Evolutionary conservation across 2,113 vertebrate species (phyloP), one percentile per base, ranked within the genome.

Genomic region (Tetrax tetrax): DNA sequence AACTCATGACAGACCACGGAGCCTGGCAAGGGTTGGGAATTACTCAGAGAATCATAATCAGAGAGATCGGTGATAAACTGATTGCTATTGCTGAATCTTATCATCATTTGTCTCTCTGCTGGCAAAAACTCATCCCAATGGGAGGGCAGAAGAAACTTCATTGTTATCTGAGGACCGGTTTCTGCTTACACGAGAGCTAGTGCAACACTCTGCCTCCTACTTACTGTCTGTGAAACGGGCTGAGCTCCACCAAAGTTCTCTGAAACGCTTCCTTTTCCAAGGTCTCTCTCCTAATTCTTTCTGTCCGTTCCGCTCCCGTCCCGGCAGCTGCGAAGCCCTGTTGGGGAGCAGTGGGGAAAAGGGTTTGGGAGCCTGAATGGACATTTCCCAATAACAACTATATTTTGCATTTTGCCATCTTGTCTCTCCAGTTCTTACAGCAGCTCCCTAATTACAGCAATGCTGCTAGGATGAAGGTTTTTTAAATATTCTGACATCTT

Each of bases 401-500:
- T 16, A 76, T 43, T 19, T 53, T 51, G 70, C 72, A 9, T 29
- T 31, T 23, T 63, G 12, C 10, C 5, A 3, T 24, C 85, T 79
- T 56, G 33, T 38, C 35, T 82, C 83, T 64, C 63, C 38, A 77
- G 1, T 5, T 45, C 71, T 38, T 64, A 77, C 2, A 90, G 64
- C 50, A 79, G 29, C 56, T 64, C 56, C 43, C 83, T 54, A 27
- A 65, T 29, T 70, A 91, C 61, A 94, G 90, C 85, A n/a, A 16
- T 51, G 71, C 43, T 68, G 60, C 10, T 78, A 59, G 64, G 53
- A 54, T 91, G 72, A 15, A 35, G 54, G 54, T 24, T 60, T 87
- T 33, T 53, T 12, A 75, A 71, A 38, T 15, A 45, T 83, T 94
- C 93, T 90, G 87, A 91, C 85, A 83, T 87, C 78, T 94, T 88